Evolutionary conservation across 2,113 vertebrate species (phyloP).

Genomic region (Strix aluco): DNA sequence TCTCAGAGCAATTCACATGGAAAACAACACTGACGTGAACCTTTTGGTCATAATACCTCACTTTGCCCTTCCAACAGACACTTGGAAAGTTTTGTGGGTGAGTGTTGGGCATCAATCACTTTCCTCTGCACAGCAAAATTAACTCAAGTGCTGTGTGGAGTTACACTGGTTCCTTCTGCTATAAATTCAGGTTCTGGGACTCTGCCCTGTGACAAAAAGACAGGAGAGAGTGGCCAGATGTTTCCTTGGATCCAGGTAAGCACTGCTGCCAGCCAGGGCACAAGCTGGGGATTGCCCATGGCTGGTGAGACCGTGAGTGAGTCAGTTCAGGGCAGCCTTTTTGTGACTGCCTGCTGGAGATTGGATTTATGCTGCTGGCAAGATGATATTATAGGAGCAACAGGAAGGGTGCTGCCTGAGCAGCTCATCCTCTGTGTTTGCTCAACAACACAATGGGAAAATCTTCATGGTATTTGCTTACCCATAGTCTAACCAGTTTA

Average conservation of each 20-base stretch:
- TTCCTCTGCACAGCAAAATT: neutral
- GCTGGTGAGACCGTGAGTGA: neutral
- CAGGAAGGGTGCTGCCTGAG: neutral
- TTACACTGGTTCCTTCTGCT: neutral
- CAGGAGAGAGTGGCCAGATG: neutral
- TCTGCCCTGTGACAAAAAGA: neutral
- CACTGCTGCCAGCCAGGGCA: neutral
- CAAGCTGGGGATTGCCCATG: accelerated
- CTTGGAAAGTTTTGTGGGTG: neutral
- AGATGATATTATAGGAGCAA: neutral
- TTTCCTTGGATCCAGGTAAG: neutral
- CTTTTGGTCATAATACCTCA: neutral
- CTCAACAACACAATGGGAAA: neutral
- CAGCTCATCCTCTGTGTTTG: neutral
- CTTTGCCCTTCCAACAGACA: neutral
- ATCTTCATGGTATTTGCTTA: neutral
- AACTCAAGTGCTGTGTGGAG: neutral
- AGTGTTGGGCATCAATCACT: neutral
- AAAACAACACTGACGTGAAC: neutral
- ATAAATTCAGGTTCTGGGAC: neutral
- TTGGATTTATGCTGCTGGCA: neutral
- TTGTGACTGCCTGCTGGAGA: neutral
- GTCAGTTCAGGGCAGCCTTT: neutral
- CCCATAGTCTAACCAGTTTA: neutral
- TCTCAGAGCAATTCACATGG: neutral